Evolutionary conservation across 2,888 invertebrate genomes (phyloP).

Genomic region (Lepidocyrtinus sp.): DNA sequence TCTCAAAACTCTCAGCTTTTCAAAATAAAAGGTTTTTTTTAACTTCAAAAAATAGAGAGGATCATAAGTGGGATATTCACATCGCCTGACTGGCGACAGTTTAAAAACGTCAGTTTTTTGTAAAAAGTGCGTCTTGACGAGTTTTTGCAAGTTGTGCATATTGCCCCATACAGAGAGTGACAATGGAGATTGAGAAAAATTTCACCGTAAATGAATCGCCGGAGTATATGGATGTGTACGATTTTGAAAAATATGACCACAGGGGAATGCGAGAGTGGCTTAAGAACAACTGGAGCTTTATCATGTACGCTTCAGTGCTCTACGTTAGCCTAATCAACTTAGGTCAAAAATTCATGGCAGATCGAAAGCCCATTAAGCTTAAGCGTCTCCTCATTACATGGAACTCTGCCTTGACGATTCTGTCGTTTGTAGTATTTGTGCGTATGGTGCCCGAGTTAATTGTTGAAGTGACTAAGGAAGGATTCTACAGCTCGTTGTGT

Average conservation of each 20-base stretch:
- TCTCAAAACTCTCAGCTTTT: no score
- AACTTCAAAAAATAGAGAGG: background rate
- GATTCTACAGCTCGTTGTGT: slow-evolving; percentile 37
- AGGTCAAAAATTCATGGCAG: slow-evolving; percentile 95
- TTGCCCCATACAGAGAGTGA: background rate
- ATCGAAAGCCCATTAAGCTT: slow-evolving; percentile 90
- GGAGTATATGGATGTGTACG: slow-evolving; percentile 33
- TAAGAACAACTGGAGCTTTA: slow-evolving; percentile 41
- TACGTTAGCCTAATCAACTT: slow-evolving; percentile 43
- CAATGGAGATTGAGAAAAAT: slow-evolving; percentile 20
- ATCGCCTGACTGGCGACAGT: no score
- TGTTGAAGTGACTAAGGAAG: slow-evolving; percentile 30
- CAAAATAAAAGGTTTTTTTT: background rate
- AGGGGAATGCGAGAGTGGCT: slow-evolving; percentile 49
- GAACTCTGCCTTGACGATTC: slow-evolving; percentile 88
- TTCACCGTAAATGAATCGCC: slow-evolving; percentile 34
- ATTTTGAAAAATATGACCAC: slow-evolving; percentile 57
- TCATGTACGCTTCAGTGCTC: slow-evolving; percentile 31
- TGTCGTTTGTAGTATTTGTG: slow-evolving; percentile 40
- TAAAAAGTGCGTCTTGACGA: background rate
- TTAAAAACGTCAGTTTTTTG: no score
- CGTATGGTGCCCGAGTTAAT: slow-evolving; percentile 49
- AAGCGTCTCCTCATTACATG: slow-evolving; percentile 89
- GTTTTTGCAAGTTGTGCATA: background rate
- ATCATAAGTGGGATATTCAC: no score